Evolutionary conservation across 2,888 invertebrate species (phyloP).

Genomic region (Dimorphilus gyrociliatus): DNA sequence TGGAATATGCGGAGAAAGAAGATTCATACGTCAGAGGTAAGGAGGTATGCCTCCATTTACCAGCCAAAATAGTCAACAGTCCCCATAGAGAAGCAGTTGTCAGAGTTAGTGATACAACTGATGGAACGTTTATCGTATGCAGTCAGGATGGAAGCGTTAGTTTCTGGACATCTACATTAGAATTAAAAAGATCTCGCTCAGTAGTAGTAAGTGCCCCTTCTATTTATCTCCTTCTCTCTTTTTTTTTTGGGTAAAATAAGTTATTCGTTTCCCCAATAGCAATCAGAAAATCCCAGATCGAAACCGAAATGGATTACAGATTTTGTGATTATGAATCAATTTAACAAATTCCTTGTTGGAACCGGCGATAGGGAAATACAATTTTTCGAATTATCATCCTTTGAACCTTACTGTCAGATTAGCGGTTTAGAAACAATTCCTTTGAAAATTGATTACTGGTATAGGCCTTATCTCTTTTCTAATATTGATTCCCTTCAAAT

Average conservation of each 20-base stretch:
- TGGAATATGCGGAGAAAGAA: conserved; percentile 37
- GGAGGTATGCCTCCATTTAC: conserved; percentile 31
- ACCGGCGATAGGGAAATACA: conserved; percentile 36
- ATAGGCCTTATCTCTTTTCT: conserved; percentile 6
- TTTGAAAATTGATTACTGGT: conserved; percentile 35
- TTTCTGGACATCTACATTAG: conserved; percentile 30
- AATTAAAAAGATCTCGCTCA: conserved; percentile 25
- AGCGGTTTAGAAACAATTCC: conserved; percentile 35
- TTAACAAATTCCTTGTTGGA: conserved; percentile 21
- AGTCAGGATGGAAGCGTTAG: conserved; percentile 35
- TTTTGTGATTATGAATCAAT: conserved; percentile 34
- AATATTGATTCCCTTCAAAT: not conserved
- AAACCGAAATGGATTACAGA: conserved; percentile 39
- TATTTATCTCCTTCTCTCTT: not conserved
- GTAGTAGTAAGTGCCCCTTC: conserved; percentile 22
- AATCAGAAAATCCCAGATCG: conserved; percentile 12
- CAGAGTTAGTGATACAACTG: conserved; percentile 27
- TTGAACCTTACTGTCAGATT: conserved; percentile 38
- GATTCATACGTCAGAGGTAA: conserved; percentile 31
- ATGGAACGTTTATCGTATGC: conserved; percentile 33
- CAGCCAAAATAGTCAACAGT: conserved; percentile 29
- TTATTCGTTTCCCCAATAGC: not conserved
- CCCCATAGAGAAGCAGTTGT: conserved; percentile 33
- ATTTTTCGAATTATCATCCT: conserved; percentile 38
- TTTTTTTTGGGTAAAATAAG: conserved; percentile 1